A percentile compares a stretch with the other conserved stretches of the same genome.
These are phyloP conservation scores for Pangasius krempfi DNA, from an alignment of 2,797 vertebrate genomes.

Conservation along the genomic window DNA sequence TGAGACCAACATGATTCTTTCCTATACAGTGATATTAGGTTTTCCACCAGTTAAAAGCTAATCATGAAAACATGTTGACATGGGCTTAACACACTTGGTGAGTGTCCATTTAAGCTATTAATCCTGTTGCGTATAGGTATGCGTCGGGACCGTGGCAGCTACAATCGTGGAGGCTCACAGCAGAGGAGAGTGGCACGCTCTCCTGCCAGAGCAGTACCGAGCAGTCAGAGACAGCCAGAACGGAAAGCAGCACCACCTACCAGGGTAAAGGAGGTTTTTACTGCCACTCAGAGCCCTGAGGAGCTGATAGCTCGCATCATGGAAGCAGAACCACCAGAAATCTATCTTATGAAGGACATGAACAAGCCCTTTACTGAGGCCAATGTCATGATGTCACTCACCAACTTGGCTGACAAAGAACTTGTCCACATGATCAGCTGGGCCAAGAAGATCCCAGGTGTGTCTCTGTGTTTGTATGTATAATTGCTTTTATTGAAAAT, in stretches of 20 bases:
- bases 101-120: background rate
- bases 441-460: conserved; percentile 99
- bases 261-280: conserved; percentile 63
- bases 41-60: background rate
- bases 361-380: conserved; percentile 89
- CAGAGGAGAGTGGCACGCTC: conserved; percentile 69
- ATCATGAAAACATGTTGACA: background rate
- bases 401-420: conserved; percentile 94
- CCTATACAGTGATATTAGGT: too few relatives aligned
- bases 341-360: conserved; percentile 86
- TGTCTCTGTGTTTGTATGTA: background rate
- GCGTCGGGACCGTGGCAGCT: conserved; percentile 85
- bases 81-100: background rate
- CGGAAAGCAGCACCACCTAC: conserved; percentile 25
- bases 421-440: conserved; percentile 97
- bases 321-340: conserved; percentile 91
- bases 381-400: conserved; percentile 96
- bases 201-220: conserved; percentile 63
- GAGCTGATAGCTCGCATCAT: conserved; percentile 87
- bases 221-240: conserved; percentile 50
- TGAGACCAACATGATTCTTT: background rate
- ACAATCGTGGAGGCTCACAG: conserved; percentile 69
- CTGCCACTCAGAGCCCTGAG: conserved; percentile 77
- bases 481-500: background rate
- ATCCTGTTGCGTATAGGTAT: conserved; percentile 75